Conservation (phyloP, 1,140 invertebrate genomes). For the Belonocnema kinseyi region DNA sequence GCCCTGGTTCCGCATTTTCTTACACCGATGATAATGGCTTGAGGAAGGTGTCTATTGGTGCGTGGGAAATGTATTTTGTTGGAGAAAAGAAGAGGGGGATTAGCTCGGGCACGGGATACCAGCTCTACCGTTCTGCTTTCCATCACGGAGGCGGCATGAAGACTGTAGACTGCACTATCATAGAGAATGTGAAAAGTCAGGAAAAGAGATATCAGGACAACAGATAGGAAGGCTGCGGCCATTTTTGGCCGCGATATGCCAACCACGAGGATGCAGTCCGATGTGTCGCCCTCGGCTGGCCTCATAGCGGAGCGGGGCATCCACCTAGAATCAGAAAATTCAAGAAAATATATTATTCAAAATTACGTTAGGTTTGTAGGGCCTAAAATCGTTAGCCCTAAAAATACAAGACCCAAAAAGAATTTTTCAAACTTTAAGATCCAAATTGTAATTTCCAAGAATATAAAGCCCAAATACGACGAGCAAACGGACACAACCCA, state of each 20-base stretch:
- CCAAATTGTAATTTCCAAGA: too few relatives aligned
- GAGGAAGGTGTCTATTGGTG: constrained; percentile 77
- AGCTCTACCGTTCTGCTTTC: constrained; percentile 57
- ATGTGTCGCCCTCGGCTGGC: constrained; percentile 84
- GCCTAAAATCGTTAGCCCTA: too few relatives aligned
- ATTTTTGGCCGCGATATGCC: constrained; percentile 87
- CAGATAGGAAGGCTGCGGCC: constrained; percentile 85
- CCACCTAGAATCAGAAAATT: constrained; percentile 78
- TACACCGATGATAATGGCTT: constrained; percentile 95
- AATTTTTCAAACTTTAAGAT: too few relatives aligned
- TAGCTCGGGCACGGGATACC: constrained; percentile 64
- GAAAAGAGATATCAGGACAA: constrained; percentile 85
- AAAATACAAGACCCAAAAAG: too few relatives aligned
- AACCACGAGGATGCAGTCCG: constrained; percentile 87
- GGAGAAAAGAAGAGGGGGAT: constrained; percentile 68
- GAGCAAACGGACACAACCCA: too few relatives aligned
- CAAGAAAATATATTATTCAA: too few relatives aligned
- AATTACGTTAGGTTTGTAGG: too few relatives aligned
- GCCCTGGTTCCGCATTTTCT: constrained; percentile 96
- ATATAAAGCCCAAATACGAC: too few relatives aligned
- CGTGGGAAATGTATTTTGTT: constrained; percentile 70
- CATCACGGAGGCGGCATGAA: constrained; percentile 78
- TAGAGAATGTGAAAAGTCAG: constrained; percentile 88
- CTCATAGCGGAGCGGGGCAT: constrained; percentile 85
- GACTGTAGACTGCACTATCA: constrained; percentile 87